A percentile compares a stretch with the other conserved stretches of the same genome.
phyloP scores from a whole-genome alignment of 2,888 invertebrate genomes.

The Julus scandinavius region DNA sequence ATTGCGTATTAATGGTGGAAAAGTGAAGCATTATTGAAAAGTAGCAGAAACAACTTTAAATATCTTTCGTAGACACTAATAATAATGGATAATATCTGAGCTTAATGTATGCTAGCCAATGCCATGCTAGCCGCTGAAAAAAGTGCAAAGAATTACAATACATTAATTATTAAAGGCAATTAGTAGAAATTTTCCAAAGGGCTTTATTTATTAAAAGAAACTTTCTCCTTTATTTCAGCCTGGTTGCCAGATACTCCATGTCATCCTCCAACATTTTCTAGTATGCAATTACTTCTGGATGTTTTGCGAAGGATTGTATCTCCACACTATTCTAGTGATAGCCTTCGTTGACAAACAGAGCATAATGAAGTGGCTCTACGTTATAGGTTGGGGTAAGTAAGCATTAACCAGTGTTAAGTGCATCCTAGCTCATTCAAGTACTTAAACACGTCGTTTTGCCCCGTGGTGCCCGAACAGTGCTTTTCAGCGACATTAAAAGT shows the following conservation, averaged over 20 bases:
- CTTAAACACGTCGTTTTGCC: background rate
- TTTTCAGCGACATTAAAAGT: background rate
- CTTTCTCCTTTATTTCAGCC: conserved; percentile 67
- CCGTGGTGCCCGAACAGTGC: background rate
- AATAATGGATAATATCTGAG: too few species aligned
- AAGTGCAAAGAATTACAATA: too few species aligned
- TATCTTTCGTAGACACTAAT: too few species aligned
- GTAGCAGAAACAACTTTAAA: too few species aligned
- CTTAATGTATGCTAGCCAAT: too few species aligned
- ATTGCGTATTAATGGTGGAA: too few species aligned
- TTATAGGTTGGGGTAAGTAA: conserved; percentile 79
- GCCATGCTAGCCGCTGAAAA: too few species aligned
- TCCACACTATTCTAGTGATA: conserved; percentile 91
- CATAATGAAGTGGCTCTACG: conserved; percentile 83
- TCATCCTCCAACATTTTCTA: conserved; percentile 85
- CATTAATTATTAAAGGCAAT: too few species aligned
- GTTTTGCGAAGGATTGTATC: conserved; percentile 93
- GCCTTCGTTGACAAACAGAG: conserved; percentile 90
- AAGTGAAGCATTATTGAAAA: too few species aligned
- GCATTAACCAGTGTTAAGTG: background rate
- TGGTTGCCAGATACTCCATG: conserved; percentile 84
- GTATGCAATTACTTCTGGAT: conserved; percentile 96
- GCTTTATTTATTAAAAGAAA: background rate
- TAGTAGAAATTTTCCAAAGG: too few species aligned
- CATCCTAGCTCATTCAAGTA: background rate